Conservation (phyloP, 2,113 vertebrate genomes). For the Bolborhynchus lineola region DNA sequence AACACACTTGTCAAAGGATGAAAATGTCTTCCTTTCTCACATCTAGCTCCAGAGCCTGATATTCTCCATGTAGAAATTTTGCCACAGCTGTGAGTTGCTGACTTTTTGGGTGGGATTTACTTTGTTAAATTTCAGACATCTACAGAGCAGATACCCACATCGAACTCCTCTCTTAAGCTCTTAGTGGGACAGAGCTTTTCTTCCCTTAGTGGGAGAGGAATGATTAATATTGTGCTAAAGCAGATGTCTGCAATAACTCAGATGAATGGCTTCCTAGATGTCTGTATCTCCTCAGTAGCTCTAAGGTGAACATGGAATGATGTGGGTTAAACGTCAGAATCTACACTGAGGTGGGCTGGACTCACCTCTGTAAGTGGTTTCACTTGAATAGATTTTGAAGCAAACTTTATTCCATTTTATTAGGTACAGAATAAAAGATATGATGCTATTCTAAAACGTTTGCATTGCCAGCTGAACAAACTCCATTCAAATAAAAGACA, state of each 20-base stretch:
- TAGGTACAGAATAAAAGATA: conserved; percentile 81
- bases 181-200: not conserved
- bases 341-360: not conserved
- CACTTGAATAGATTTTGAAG: not conserved
- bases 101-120: not conserved
- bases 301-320: not conserved
- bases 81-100: not conserved
- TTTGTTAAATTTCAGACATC: not conserved
- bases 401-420: not conserved
- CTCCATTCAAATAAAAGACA: conserved; percentile 70
- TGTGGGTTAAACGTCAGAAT: not conserved
- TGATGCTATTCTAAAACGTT: conserved; percentile 76
- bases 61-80: not conserved
- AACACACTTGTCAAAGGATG: not conserved
- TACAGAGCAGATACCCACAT: not conserved
- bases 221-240: not conserved
- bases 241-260: not conserved
- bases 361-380: not conserved
- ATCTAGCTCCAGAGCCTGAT: not conserved
- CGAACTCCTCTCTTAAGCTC: not conserved
- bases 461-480: conserved; percentile 77
- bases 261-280: not conserved
- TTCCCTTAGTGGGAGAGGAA: not conserved
- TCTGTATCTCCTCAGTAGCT: not conserved
- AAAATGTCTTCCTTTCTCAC: not conserved